These are phyloP conservation scores for Drosophila formosana DNA, from an alignment of 2,888 invertebrate genomes.

Conservation along the genomic window DNA sequence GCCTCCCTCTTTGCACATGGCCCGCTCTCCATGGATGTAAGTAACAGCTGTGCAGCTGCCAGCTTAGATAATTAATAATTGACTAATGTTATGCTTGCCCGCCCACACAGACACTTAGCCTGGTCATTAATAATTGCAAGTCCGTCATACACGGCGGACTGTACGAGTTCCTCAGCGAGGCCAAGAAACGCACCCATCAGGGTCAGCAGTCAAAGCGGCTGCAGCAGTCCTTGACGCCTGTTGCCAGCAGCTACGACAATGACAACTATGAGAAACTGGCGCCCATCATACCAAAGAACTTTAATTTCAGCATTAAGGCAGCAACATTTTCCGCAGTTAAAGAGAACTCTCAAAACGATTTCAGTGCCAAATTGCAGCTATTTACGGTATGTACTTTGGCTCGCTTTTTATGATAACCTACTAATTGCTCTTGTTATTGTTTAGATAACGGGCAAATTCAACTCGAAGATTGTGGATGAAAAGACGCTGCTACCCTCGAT, in stretches of 20 bases:
- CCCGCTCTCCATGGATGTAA: constrained; percentile 93
- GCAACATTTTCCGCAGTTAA: constrained; percentile 89
- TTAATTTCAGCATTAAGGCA: constrained; percentile 90
- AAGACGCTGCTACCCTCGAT: constrained; percentile 86
- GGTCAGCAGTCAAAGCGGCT: constrained; percentile 37
- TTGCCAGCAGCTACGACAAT: constrained; percentile 75
- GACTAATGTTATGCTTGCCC: background rate
- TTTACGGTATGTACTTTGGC: constrained; percentile 86
- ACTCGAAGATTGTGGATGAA: constrained; percentile 85
- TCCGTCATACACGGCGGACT: constrained; percentile 86
- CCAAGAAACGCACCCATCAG: constrained; percentile 81
- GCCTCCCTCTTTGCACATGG: constrained; percentile 92
- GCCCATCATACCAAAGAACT: constrained; percentile 93
- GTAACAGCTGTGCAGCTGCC: constrained; percentile 15
- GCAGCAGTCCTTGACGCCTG: constrained; percentile 29
- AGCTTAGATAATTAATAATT: background rate
- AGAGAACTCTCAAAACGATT: constrained; percentile 89
- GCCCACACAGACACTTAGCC: constrained; percentile 82
- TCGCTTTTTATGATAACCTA: background rate
- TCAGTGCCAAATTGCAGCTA: constrained; percentile 89
- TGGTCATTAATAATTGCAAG: constrained; percentile 85
- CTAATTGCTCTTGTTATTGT: constrained; percentile 22
- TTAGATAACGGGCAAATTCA: constrained; percentile 88
- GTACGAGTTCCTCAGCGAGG: constrained; percentile 85
- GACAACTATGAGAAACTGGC: constrained; percentile 89